Conservation (phyloP, 2,888 invertebrate species). For the Cartodere bifasciata region DNA sequence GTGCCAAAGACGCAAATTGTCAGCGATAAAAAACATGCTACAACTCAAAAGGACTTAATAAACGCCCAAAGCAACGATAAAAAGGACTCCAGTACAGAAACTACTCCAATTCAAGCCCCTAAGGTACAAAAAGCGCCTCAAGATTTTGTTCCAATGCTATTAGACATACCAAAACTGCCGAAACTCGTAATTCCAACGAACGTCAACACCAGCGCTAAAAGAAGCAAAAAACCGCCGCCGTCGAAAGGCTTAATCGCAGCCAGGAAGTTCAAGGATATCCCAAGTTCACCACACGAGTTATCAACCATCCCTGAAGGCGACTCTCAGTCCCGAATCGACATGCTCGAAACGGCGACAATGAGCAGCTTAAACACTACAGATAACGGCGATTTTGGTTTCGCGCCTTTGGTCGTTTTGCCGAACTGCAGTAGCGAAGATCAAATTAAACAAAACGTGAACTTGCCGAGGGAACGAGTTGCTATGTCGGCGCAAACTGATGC, state of each 20-base stretch:
- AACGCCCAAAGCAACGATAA: no score
- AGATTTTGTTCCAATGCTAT: constrained; percentile 27
- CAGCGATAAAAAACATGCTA: no score
- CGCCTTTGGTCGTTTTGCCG: no score
- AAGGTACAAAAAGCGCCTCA: no score
- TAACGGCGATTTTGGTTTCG: no score
- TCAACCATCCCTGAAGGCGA: constrained; percentile 34
- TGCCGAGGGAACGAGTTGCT: neutral
- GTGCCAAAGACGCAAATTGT: no score
- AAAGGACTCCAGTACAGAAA: no score
- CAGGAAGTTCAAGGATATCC: constrained; percentile 25
- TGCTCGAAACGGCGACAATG: no score
- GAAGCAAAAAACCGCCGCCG: constrained; percentile 27
- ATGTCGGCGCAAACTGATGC: neutral
- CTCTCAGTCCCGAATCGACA: constrained; percentile 23
- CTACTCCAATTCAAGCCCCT: no score
- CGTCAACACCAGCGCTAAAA: constrained; percentile 6
- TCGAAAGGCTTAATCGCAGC: constrained; percentile 26
- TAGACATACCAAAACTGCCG: constrained; percentile 32
- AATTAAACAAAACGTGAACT: neutral
- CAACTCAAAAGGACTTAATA: no score
- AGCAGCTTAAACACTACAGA: no score
- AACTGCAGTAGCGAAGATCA: constrained; percentile 2
- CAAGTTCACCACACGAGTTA: constrained; percentile 29
- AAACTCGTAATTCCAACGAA: constrained; percentile 19